Conservation (phyloP, 2,888 invertebrate genomes). For the Epistrophe eligans region DNA sequence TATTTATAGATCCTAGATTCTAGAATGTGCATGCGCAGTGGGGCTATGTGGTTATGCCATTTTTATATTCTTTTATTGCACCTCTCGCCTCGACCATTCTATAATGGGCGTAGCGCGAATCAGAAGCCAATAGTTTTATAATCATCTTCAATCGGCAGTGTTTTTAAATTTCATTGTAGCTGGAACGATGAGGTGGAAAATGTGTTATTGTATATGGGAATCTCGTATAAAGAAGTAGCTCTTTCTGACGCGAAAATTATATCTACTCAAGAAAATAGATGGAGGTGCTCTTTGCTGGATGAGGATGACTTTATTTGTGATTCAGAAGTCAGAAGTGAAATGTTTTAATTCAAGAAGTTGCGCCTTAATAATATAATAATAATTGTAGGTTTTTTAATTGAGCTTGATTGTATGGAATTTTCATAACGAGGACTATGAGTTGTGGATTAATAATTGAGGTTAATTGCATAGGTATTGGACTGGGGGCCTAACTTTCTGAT, state of each 20-base stretch:
- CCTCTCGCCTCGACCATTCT: not conserved
- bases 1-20: slow-evolving; percentile 60
- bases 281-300: slow-evolving; percentile 28
- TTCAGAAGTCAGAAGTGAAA: slow-evolving; percentile 24
- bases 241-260: slow-evolving; percentile 66
- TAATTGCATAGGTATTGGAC: not conserved
- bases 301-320: slow-evolving; percentile 65
- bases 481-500: not conserved
- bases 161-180: not conserved
- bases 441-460: slow-evolving; percentile 42
- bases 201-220: slow-evolving; percentile 9
- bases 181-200: slow-evolving; percentile 31
- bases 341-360: slow-evolving; percentile 29
- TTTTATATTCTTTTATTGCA: slow-evolving; percentile 64
- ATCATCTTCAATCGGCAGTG: slow-evolving; percentile 74
- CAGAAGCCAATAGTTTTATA: slow-evolving; percentile 76
- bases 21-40: slow-evolving; percentile 54
- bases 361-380: not conserved
- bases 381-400: slow-evolving; percentile 45
- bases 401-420: slow-evolving; percentile 39
- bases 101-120: slow-evolving; percentile 69
- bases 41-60: slow-evolving; percentile 57
- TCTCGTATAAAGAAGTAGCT: slow-evolving; percentile 47
- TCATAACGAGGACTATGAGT: slow-evolving; percentile 30
- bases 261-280: slow-evolving; percentile 7